Conservation (phyloP, 2,888 invertebrate genomes). For the Agonopterix heracliana region DNA sequence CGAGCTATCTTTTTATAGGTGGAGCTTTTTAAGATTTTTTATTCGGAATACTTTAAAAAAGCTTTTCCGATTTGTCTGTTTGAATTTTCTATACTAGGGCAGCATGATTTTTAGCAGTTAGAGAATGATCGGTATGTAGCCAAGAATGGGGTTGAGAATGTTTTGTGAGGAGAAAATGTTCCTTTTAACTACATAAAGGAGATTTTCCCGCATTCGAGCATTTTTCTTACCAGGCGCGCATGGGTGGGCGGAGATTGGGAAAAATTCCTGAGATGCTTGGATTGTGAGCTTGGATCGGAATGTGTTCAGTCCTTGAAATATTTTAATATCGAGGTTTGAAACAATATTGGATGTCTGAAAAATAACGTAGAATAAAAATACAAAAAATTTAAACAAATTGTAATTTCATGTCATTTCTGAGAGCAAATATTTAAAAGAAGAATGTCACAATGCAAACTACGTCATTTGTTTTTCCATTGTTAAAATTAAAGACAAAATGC, state of each 20-base stretch:
- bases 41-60: conserved; percentile 57
- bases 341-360: neutral
- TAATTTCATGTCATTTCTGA: too few relatives aligned
- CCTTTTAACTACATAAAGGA: conserved; percentile 51
- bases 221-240: conserved; percentile 62
- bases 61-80: conserved; percentile 61
- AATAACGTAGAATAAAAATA: neutral
- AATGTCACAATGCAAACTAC: too few relatives aligned
- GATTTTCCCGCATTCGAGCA: conserved; percentile 74
- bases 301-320: neutral
- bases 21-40: conserved; percentile 51
- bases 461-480: too few relatives aligned
- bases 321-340: neutral
- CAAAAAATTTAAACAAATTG: too few relatives aligned
- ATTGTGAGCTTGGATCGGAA: conserved; percentile 12
- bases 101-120: conserved; percentile 37
- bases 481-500: too few relatives aligned
- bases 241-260: conserved; percentile 24
- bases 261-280: conserved; percentile 36
- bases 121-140: conserved; percentile 51
- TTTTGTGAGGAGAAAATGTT: conserved; percentile 12
- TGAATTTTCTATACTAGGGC: conserved; percentile 67
- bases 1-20: conserved; percentile 13
- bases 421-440: too few relatives aligned
- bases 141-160: conserved; percentile 17